phyloP scores from a whole-genome alignment of 2,888 invertebrate species.

The Vannuccia rotundouncinata region DNA sequence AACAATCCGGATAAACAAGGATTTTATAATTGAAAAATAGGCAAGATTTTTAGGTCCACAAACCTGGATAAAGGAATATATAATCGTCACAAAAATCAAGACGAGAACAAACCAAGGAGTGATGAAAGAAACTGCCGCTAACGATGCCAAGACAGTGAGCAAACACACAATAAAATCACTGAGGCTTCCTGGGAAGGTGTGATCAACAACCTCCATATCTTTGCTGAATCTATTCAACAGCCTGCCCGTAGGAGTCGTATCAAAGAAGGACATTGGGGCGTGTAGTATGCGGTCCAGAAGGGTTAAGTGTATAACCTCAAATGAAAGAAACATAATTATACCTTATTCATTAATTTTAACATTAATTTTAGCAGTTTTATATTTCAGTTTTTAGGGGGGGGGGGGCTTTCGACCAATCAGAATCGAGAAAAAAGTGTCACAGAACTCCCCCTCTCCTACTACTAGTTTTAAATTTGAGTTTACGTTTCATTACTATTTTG shows the following conservation, averaged over 20 bases:
- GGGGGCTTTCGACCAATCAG: no score
- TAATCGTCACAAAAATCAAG: neutral
- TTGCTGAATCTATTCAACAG: conserved; percentile 54
- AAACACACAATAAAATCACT: conserved; percentile 22
- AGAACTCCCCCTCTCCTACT: no score
- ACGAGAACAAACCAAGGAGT: neutral
- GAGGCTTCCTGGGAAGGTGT: conserved; percentile 42
- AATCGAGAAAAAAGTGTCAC: no score
- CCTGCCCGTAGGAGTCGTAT: conserved; percentile 56
- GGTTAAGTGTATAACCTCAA: conserved; percentile 42
- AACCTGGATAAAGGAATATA: neutral
- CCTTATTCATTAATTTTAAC: no score
- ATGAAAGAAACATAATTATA: no score
- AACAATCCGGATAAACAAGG: no score
- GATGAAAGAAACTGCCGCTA: neutral
- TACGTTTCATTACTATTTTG: no score
- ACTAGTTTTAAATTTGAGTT: no score
- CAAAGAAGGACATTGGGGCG: conserved; percentile 46
- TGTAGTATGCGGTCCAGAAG: conserved; percentile 27
- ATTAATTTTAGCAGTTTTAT: no score
- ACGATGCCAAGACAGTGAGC: neutral
- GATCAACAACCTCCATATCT: conserved; percentile 48
- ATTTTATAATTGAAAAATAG: no score
- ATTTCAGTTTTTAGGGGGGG: no score
- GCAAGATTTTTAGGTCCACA: no score